Conservation (phyloP, 2,888 invertebrate species). For the Platycnemis pennipes region DNA sequence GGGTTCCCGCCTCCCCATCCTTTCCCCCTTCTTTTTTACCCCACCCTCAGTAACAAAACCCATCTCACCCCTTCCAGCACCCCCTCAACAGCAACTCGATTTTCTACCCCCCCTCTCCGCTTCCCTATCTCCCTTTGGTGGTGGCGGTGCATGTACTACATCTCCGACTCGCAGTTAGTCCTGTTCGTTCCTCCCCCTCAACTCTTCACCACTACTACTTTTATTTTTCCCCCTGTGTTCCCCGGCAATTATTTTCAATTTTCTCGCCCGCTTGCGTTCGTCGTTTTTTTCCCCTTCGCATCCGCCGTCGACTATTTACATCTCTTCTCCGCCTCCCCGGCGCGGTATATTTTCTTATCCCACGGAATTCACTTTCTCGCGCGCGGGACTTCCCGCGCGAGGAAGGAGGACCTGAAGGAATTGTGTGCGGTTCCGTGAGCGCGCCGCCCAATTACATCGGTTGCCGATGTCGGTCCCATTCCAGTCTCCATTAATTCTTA, state of each 20-base stretch:
- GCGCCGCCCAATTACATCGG: neutral
- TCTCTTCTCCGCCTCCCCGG: neutral
- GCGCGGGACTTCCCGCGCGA: neutral
- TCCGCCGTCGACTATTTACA: neutral
- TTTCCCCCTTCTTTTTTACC: neutral
- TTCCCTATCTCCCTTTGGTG: neutral
- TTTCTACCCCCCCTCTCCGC: neutral
- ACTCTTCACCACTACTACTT: neutral
- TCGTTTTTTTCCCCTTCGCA: neutral
- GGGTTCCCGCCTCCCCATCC: neutral
- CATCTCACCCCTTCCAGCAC: neutral
- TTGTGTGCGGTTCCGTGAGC: neutral
- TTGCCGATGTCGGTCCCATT: neutral
- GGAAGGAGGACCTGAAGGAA: neutral
- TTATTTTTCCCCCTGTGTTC: neutral
- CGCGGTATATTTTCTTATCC: neutral
- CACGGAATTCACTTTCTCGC: neutral
- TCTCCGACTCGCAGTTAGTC: neutral
- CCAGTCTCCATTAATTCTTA: neutral
- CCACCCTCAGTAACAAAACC: neutral
- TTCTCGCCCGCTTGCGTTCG: neutral
- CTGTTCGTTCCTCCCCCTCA: neutral
- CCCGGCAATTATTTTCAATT: constrained; percentile 18
- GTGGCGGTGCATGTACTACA: neutral
- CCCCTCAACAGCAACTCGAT: neutral